Evolutionary conservation across 2,888 invertebrate genomes (phyloP).

Genomic region (Tipula vernalis): DNA sequence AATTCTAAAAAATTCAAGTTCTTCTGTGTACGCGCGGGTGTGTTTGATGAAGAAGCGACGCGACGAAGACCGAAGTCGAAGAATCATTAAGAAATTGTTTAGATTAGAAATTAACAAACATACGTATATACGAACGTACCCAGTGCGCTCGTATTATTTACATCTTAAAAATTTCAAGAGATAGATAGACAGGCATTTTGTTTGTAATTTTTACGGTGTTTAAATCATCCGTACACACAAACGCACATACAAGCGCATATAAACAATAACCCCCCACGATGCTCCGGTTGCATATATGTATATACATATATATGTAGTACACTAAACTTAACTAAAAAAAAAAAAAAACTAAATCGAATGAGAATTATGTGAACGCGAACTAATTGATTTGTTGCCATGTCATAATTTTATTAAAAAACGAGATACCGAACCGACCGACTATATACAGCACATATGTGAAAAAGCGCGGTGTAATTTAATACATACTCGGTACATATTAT

Average conservation of each 20-base stretch:
- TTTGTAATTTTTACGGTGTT: neutral
- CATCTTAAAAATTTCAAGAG: neutral
- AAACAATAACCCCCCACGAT: neutral
- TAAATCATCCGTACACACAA: neutral
- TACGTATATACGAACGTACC: neutral
- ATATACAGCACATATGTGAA: neutral
- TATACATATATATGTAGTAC: neutral
- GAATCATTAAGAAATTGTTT: neutral
- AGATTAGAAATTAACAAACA: neutral
- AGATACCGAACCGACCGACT: neutral
- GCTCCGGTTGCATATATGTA: neutral
- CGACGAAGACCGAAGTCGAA: neutral
- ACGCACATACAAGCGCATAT: neutral
- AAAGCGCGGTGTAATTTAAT: constrained; percentile 4
- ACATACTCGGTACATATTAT: neutral
- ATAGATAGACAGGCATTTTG: neutral
- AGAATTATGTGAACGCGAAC: neutral
- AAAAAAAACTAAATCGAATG: neutral
- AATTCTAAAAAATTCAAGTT: neutral
- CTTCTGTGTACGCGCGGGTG: neutral
- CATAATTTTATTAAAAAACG: neutral
- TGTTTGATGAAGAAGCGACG: neutral
- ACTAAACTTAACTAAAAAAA: neutral
- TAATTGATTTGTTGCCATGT: neutral
- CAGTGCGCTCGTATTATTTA: neutral